Percentiles rank a stretch among this genome's conserved stretches.
Conservation (phyloP, 1,140 invertebrate genomes). For the Megalonaias nervosa region DNA sequence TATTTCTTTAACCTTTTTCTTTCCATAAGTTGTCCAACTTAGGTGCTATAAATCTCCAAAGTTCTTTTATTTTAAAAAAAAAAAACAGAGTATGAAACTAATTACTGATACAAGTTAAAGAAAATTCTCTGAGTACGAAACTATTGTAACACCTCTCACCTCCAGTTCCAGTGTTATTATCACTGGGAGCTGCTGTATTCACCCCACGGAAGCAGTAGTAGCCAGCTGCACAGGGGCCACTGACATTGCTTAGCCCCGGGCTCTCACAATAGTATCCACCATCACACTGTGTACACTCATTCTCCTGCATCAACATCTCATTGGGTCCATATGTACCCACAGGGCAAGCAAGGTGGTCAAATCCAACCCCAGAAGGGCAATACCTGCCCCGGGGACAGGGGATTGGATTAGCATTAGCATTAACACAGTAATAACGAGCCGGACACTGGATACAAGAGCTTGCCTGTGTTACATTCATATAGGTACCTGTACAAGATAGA, state of each 20-base stretch:
- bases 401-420: conserved; percentile 53
- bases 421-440: conserved; percentile 65
- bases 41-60: too few species aligned
- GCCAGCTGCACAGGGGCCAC: conserved; percentile 55
- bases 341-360: conserved; percentile 57
- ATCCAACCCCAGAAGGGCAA: conserved; percentile 61
- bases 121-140: too few species aligned
- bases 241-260: conserved; percentile 49
- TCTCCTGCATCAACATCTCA: conserved; percentile 43
- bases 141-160: conserved; percentile 40
- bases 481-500: conserved; percentile 51
- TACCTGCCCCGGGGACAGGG: conserved; percentile 61
- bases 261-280: conserved; percentile 63
- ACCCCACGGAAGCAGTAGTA: conserved; percentile 65
- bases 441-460: conserved; percentile 60
- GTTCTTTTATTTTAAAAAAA: too few species aligned
- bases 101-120: too few species aligned
- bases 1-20: too few species aligned
- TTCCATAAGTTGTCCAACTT: too few species aligned
- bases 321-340: conserved; percentile 58
- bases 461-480: conserved; percentile 67
- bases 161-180: conserved; percentile 66
- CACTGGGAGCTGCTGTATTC: conserved; percentile 58
- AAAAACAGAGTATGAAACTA: too few species aligned
- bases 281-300: conserved; percentile 64